Base-by-base conservation (phyloP, 1,140 invertebrate species). In the Heliconius eleuchia region DNA sequence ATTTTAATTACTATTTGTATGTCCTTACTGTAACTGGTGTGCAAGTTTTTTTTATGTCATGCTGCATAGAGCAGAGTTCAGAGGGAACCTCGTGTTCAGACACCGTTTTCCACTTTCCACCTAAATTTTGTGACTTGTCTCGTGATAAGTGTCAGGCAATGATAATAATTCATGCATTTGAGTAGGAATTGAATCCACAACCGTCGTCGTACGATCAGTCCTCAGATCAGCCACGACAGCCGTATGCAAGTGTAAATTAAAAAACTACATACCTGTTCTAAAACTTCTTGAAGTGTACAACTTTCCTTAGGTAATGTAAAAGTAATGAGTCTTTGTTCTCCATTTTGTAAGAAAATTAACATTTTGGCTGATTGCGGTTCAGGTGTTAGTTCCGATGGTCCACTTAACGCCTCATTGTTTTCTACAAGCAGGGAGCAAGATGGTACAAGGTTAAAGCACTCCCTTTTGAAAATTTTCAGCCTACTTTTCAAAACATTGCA, bases 291-390 rank as follows among this genome's bases (percentile, higher is more conserved):
- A 71, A 97, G 96, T 0, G 97, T 97, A 88, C 97, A 97, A 80
- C 96, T 97, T 87, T 97, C 97, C 83, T 96, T 96, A 8, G 97
- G 97, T 83, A 97, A 93, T 52, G 97, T 97, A 85, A 97, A 97
- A 2, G 97, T 97, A 66, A 97, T 97, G 55, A 97, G 93, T 88
- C 97, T 96, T 85, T 97, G 97, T 92, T 97, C 97, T 13, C 97
- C 96, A 77, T 96, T 96, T 81, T 95, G 95, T 75, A 97, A 91
- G 66, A 97, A 95, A 23, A 97, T 96, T 82, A 97, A 93, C 97
- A 97, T 97, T 88, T 97, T 96, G 3, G 96, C 97, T 42, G 95
- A 96, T 84, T 96, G 96, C 2, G 95, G 95, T 72, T 95, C 91
- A 11, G 95, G 90, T 1, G 87, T 75, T 78, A 88, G 89, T 71